Percentiles rank a stretch among this genome's conserved stretches.
These are phyloP conservation scores for Maniola jurtina DNA, from an alignment of 1,140 invertebrate species.

Conservation along the genomic window DNA sequence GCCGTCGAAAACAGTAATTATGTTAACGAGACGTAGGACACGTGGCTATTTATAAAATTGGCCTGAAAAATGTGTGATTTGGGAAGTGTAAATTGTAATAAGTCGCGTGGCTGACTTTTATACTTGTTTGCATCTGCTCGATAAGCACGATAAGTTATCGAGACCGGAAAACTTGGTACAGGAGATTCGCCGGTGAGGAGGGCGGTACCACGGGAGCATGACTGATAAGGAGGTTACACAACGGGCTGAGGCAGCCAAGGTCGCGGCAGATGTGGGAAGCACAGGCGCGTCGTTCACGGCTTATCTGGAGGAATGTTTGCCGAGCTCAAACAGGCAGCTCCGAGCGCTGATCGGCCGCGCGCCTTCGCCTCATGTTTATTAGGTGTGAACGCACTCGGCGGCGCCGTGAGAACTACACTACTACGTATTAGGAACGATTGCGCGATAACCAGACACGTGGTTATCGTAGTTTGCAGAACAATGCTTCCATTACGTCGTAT, in stretches of 20 bases:
- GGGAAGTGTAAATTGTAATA: not conserved
- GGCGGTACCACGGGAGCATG: conserved; percentile 54
- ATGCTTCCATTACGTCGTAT: conserved; percentile 15
- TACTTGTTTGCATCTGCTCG: conserved; percentile 43
- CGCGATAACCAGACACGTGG: conserved; percentile 56
- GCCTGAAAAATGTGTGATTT: conserved; percentile 1
- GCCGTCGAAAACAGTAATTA: conserved; percentile 58
- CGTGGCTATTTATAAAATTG: conserved; percentile 18
- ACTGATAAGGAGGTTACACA: conserved; percentile 73
- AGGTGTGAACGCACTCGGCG: conserved; percentile 65
- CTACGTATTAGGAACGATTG: conserved; percentile 49
- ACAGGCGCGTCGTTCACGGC: conserved; percentile 65
- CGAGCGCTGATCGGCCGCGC: conserved; percentile 39
- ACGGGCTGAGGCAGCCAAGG: conserved; percentile 66
- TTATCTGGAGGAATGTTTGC: conserved; percentile 67
- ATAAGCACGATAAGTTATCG: conserved; percentile 55
- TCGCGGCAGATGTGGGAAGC: conserved; percentile 75
- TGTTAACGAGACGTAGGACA: conserved; percentile 38
- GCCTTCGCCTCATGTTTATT: conserved; percentile 41
- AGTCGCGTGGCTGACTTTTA: conserved; percentile 30
- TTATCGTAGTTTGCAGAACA: conserved; percentile 25
- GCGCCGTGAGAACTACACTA: conserved; percentile 61
- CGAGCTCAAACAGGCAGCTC: conserved; percentile 62
- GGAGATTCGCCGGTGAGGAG: conserved; percentile 57
- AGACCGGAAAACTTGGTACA: conserved; percentile 62